Percentiles rank a stretch among this genome's conserved stretches.
Conservation (phyloP, 2,113 vertebrate genomes). For the Sprattus sprattus region DNA sequence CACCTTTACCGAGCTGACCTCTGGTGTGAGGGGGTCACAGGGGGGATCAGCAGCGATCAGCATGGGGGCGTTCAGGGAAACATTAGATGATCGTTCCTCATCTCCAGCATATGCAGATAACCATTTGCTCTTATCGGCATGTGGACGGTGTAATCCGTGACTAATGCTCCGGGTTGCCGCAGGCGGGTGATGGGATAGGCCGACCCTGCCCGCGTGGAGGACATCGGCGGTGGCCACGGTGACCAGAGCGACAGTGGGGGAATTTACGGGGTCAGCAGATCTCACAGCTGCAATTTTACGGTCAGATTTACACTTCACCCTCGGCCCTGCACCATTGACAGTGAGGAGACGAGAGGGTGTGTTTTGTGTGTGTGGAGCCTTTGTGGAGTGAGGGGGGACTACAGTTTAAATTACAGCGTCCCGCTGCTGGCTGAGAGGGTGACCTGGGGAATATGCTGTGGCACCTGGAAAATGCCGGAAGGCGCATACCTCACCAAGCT, state of each 20-base stretch:
- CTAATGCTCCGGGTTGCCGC: not conserved
- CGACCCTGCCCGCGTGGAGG: too few species aligned
- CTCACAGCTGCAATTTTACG: constrained; percentile 72
- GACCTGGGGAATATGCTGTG: constrained; percentile 51
- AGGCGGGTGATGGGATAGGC: not conserved
- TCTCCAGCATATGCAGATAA: not conserved
- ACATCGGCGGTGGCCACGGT: not conserved
- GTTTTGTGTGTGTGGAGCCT: constrained; percentile 38
- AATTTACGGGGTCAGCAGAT: constrained; percentile 67
- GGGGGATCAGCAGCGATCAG: not conserved
- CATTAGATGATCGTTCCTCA: not conserved
- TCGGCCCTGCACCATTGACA: not conserved
- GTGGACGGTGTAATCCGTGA: not conserved
- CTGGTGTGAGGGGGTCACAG: not conserved
- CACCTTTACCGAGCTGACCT: not conserved
- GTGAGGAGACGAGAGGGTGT: not conserved
- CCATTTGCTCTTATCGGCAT: constrained; percentile 2
- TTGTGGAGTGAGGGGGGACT: constrained; percentile 35
- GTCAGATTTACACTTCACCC: constrained; percentile 64
- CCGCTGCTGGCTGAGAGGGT: constrained; percentile 49
- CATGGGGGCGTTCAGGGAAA: not conserved
- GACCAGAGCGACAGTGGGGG: constrained; percentile 52
- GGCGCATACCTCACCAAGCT: constrained; percentile 60
- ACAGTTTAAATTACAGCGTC: constrained; percentile 19
- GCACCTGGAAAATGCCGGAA: constrained; percentile 68